Percentiles rank a stretch among this genome's conserved stretches.
phyloP scores from a whole-genome alignment of 2,888 invertebrate genomes.

The Seladonia tumulorum region DNA sequence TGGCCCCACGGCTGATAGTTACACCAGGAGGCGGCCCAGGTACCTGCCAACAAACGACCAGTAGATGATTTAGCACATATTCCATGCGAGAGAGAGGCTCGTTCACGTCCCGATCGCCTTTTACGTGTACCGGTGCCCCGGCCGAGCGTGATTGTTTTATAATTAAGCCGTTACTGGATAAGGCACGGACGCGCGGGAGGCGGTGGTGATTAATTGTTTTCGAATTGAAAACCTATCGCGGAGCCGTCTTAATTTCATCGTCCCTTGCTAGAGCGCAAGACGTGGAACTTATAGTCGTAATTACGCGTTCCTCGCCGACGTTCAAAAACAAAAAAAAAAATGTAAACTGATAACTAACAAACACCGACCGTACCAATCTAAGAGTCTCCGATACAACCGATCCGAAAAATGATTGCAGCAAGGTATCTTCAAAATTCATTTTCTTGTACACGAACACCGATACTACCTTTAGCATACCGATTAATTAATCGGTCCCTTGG shows the following conservation, averaged over 20 bases:
- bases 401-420: not conserved
- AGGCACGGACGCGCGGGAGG: slow-evolving; percentile 70
- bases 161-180: slow-evolving; percentile 83
- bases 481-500: not conserved
- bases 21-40: slow-evolving; percentile 74
- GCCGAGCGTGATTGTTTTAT: slow-evolving; percentile 83
- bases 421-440: not conserved
- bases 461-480: too few species aligned
- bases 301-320: slow-evolving; percentile 42
- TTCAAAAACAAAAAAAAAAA: not conserved
- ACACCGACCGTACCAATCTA: slow-evolving; percentile 39
- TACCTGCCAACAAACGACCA: slow-evolving; percentile 82
- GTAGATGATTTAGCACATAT: slow-evolving; percentile 83
- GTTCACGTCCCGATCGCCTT: slow-evolving; percentile 75
- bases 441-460: not conserved
- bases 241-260: slow-evolving; percentile 78
- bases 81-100: slow-evolving; percentile 60
- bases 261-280: slow-evolving; percentile 54
- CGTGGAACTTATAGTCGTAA: slow-evolving; percentile 59
- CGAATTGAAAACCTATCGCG: slow-evolving; percentile 82
- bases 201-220: slow-evolving; percentile 82
- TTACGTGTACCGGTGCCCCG: slow-evolving; percentile 70
- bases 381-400: not conserved
- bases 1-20: slow-evolving; percentile 71
- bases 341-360: slow-evolving; percentile 58